Percentiles rank a stretch among this genome's conserved stretches.
Evolutionary conservation across 2,888 invertebrate genomes (phyloP).

Genomic region (Agrochola lota): DNA sequence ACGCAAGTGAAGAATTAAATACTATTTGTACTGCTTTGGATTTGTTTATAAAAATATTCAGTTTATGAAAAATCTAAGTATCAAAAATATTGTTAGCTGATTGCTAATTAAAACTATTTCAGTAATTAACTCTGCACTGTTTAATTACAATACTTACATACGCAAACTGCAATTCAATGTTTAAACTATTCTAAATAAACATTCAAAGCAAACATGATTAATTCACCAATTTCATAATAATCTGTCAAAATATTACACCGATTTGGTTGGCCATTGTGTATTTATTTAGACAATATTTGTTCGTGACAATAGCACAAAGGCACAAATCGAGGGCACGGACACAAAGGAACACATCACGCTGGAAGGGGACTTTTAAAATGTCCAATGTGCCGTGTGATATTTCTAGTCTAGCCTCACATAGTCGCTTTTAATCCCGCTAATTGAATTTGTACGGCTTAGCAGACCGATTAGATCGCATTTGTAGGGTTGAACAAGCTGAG

Average conservation of each 20-base stretch:
- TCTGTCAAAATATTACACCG: slow-evolving; percentile 42
- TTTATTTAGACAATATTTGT: slow-evolving; percentile 56
- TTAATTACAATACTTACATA: not conserved
- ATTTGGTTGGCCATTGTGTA: slow-evolving; percentile 27
- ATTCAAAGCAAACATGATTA: slow-evolving; percentile 22
- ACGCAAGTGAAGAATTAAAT: not conserved
- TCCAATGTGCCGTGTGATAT: slow-evolving; percentile 59
- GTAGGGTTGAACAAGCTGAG: slow-evolving; percentile 72
- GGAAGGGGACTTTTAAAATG: slow-evolving; percentile 50
- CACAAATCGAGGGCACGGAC: slow-evolving; percentile 38
- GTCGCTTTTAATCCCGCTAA: slow-evolving; percentile 73
- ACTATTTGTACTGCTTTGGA: not conserved
- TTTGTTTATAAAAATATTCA: not conserved
- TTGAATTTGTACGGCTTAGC: slow-evolving; percentile 80
- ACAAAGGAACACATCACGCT: slow-evolving; percentile 47
- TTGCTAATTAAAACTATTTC: not conserved
- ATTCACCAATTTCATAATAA: slow-evolving; percentile 36
- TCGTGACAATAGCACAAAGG: slow-evolving; percentile 58
- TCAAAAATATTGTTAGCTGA: not conserved
- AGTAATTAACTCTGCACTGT: not conserved
- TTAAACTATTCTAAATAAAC: slow-evolving; percentile 20
- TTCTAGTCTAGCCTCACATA: slow-evolving; percentile 64
- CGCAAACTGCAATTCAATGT: slow-evolving; percentile 1
- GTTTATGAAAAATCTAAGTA: not conserved
- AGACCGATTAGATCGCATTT: slow-evolving; percentile 77